These are phyloP conservation scores for Sarcophaga caerulescens DNA, from an alignment of 2,888 invertebrate genomes.

Conservation along the genomic window DNA sequence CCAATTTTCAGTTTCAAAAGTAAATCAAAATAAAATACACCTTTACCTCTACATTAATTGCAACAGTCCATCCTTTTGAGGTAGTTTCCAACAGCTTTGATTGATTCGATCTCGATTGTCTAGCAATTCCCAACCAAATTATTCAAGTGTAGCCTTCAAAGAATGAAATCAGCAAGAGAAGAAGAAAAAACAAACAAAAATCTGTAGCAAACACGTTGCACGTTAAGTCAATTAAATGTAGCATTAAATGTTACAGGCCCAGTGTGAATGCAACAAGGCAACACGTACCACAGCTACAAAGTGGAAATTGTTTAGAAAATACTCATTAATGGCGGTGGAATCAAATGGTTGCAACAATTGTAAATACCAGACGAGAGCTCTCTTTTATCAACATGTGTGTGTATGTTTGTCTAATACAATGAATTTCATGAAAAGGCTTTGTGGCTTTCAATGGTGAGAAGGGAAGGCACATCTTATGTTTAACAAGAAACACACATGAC, in stretches of 20 bases:
- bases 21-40: no score
- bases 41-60: no score
- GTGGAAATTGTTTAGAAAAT: neutral
- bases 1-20: no score
- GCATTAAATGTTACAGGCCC: constrained; percentile 68
- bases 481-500: no score
- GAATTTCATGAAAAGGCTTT: neutral
- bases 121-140: neutral
- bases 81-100: fast-evolving
- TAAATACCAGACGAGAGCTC: constrained; percentile 31
- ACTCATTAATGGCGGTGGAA: neutral
- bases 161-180: neutral
- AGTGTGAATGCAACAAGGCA: constrained; percentile 54
- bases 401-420: neutral
- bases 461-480: no score
- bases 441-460: neutral
- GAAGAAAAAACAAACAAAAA: neutral
- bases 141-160: no score
- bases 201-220: neutral
- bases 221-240: constrained; percentile 69
- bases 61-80: no score
- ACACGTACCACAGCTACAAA: constrained; percentile 43
- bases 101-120: no score
- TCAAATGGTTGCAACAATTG: constrained; percentile 10
- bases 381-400: no score